A percentile compares a stretch with the other conserved stretches of the same genome.
Evolutionary conservation across 2,797 vertebrate species (phyloP).

Genomic region (Eptatretus atami): DNA sequence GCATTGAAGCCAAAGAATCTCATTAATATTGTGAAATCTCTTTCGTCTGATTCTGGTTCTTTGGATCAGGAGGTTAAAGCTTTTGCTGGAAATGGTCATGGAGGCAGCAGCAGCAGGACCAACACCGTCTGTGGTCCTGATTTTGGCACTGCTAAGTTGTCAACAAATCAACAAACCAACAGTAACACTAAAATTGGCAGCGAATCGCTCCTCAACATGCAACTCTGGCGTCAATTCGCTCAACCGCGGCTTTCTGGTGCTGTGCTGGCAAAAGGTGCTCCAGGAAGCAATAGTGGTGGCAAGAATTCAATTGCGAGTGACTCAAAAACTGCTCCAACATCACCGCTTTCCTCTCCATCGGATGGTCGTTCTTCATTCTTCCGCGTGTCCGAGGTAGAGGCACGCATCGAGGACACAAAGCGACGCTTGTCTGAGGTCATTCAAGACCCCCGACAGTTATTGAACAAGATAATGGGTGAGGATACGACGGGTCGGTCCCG

Average conservation of each 20-base stretch:
- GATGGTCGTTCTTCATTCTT: constrained; percentile 78
- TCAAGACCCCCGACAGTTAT: constrained; percentile 58
- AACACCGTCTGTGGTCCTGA: too few species aligned
- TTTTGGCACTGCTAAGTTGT: neutral
- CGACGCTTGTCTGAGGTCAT: constrained; percentile 75
- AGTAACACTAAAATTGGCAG: constrained; percentile 24
- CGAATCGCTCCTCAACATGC: constrained; percentile 61
- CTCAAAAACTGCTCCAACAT: constrained; percentile 71
- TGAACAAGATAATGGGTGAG: constrained; percentile 86
- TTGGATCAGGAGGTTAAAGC: neutral
- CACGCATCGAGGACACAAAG: constrained; percentile 72
- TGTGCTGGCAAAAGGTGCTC: constrained; percentile 4
- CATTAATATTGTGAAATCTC: constrained; percentile 82
- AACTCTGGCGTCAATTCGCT: constrained; percentile 79
- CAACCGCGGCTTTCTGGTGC: constrained; percentile 26
- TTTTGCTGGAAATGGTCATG: neutral
- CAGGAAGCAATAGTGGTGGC: constrained; percentile 11
- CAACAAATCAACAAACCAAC: constrained; percentile 32
- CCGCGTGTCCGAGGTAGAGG: constrained; percentile 83
- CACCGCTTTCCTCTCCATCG: constrained; percentile 39
- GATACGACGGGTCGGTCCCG: constrained; percentile 25
- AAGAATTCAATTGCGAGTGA: constrained; percentile 13
- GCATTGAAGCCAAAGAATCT: constrained; percentile 36
- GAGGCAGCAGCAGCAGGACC: neutral
- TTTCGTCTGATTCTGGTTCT: constrained; percentile 40